A percentile compares a stretch with the other conserved stretches of the same genome.
phyloP scores from a whole-genome alignment of 2,888 invertebrate genomes.

The Troides oblongomaculatus region DNA sequence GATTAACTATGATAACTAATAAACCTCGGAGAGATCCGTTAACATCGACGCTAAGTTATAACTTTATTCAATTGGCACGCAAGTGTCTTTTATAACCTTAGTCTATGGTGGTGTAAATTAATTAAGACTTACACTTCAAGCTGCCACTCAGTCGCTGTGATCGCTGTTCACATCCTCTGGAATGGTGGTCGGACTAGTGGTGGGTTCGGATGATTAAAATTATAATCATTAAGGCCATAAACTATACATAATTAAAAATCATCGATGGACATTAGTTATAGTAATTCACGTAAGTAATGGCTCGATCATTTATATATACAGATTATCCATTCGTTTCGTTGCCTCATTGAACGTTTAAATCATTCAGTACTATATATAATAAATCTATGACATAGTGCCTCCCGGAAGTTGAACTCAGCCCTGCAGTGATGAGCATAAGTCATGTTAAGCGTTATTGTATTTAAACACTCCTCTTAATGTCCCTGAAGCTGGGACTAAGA shows the following conservation, averaged over 20 bases:
- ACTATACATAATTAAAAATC: conserved; percentile 9
- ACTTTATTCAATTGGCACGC: conserved; percentile 17
- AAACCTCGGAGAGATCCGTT: conserved; percentile 14
- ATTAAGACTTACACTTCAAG: neutral
- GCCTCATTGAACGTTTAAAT: conserved; percentile 4
- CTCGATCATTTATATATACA: conserved; percentile 19
- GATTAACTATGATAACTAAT: conserved; percentile 5
- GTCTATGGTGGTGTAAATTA: neutral
- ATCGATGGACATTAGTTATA: conserved; percentile 14
- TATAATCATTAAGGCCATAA: conserved; percentile 6
- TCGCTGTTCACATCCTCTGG: conserved; percentile 14
- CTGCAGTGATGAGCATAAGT: neutral
- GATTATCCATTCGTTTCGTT: conserved; percentile 14
- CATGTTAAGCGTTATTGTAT: neutral
- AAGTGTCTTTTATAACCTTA: conserved; percentile 7
- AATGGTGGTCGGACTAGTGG: conserved; percentile 24
- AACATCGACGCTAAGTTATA: conserved; percentile 3
- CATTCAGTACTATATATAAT: conserved; percentile 13
- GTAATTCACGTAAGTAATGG: conserved; percentile 24
- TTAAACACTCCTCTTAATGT: no score
- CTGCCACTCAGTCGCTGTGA: neutral
- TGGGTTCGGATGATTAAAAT: conserved; percentile 9
- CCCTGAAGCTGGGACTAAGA: no score
- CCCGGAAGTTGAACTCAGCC: neutral
- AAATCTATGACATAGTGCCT: conserved; percentile 26